Base-by-base conservation (phyloP, 2,113 vertebrate genomes). In the Sphyrna mokarran region DNA sequence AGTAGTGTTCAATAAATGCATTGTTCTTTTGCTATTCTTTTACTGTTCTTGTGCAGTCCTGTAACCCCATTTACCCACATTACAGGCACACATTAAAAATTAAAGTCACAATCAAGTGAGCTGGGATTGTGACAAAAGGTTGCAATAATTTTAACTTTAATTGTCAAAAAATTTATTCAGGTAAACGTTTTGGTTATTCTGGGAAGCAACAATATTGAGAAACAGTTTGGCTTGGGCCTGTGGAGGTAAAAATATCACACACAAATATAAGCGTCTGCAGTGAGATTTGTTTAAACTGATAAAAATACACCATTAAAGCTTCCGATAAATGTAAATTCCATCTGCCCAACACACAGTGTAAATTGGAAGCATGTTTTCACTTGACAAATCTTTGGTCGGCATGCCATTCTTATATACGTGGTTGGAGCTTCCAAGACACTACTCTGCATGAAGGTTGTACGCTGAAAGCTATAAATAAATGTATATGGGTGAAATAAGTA, bases 111-210 rank as follows among this genome's bases (percentile, higher is more conserved):
- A 63, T 13, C 61, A 13, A 63, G 9, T 1, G 61, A 63, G 61
- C 61, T 63, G 61, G 61, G 61, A 63, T 63, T 63, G 61, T 63
- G 13, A 63, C 61, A 18, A 7, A 61, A 89, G 26, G 23, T 54
- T 89, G 48, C 48, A 89, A 33, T 54, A 23, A 86, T 86, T 48
- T 48, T 43, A 93, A 33, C 14, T 66, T 66, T 93, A 91, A 37
- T 93, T 68, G 89, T 66, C 68, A 93, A 10, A 93, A 91, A 37
- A 66, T 66, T 66, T 66, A 93, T 93, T 93, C 61, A 66, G 37
- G 33, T 68, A 18, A 8, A 68, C 54, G 6, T 54, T 72, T 76
- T 9, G 7, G 66, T 76, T 48, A 33, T 95, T 95, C 68, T 72
- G 5, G 6, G 40, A 61, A 95, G 43, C 40, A 54, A 72, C n/a